Evolutionary conservation across 2,888 invertebrate genomes (phyloP).

Genomic region (Psylliodes chrysocephalus): DNA sequence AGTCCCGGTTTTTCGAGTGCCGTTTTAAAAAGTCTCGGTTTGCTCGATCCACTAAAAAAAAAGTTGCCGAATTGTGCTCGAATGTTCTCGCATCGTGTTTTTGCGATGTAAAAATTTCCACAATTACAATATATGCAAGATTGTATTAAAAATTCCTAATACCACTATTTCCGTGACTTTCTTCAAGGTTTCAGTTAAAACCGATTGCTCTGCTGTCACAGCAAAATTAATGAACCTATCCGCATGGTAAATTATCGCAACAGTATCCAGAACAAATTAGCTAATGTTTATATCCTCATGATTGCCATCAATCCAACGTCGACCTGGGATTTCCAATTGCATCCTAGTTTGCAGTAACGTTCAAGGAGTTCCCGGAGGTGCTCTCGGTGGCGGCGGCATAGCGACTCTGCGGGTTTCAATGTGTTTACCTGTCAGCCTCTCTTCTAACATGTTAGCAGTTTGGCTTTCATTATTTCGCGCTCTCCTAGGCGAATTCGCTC

Average conservation of each 20-base stretch:
- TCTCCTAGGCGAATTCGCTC: neutral
- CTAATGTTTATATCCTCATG: slow-evolving; percentile 19
- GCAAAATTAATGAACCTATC: too few species aligned
- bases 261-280: slow-evolving; percentile 9
- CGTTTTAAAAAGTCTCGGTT: too few species aligned
- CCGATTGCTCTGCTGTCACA: too few species aligned
- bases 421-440: slow-evolving; percentile 8
- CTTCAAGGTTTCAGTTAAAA: too few species aligned
- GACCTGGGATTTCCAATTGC: slow-evolving; percentile 11
- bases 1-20: too few species aligned
- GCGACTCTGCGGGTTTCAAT: slow-evolving; percentile 12
- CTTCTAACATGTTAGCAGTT: slow-evolving; percentile 9
- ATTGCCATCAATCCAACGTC: slow-evolving; percentile 9
- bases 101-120: too few species aligned
- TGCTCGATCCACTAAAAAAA: too few species aligned
- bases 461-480: slow-evolving; percentile 8
- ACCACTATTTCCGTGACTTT: too few species aligned
- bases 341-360: slow-evolving; percentile 11
- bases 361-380: slow-evolving; percentile 23
- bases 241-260: neutral
- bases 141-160: too few species aligned
- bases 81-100: too few species aligned
- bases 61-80: too few species aligned
- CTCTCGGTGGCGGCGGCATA: slow-evolving; percentile 1
- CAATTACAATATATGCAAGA: too few species aligned